A percentile compares a stretch with the other conserved stretches of the same genome.
phyloP scores from a whole-genome alignment of 2,113 vertebrate species.

The Rhinolophus sinicus region DNA sequence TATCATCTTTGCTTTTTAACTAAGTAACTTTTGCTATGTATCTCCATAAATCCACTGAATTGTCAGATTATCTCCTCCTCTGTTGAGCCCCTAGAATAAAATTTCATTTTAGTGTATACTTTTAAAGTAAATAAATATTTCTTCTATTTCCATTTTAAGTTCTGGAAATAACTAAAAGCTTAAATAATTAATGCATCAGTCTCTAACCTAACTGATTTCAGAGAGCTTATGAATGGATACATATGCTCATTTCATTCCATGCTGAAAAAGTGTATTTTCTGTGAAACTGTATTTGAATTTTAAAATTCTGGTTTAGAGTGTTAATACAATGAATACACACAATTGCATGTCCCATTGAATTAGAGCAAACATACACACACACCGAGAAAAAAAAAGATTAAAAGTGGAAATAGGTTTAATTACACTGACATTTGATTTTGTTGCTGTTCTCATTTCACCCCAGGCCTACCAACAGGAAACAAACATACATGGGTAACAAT shows the following conservation, averaged over 20 bases:
- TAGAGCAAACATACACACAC: not conserved
- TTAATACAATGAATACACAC: not conserved
- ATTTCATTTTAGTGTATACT: constrained; percentile 44
- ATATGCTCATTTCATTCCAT: not conserved
- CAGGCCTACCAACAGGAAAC: not conserved
- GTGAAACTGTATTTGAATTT: not conserved
- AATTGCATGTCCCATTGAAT: not conserved
- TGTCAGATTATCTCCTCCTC: constrained; percentile 26
- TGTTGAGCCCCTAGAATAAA: constrained; percentile 27
- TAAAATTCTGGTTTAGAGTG: not conserved
- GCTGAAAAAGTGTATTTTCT: not conserved
- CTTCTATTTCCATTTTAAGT: constrained; percentile 50
- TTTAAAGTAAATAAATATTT: constrained; percentile 55
- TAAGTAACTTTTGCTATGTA: constrained; percentile 35
- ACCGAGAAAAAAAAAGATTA: not conserved
- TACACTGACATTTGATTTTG: not conserved
- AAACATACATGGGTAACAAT: not conserved
- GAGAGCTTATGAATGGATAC: not conserved
- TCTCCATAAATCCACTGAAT: not conserved
- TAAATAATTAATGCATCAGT: not conserved
- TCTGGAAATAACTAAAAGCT: constrained; percentile 48
- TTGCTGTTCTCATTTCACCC: not conserved
- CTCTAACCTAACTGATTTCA: constrained; percentile 18
- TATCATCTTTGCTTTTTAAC: constrained; percentile 70
- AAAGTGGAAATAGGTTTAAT: constrained; percentile 36